These are phyloP conservation scores for Sitta europaea DNA, from an alignment of 2,113 vertebrate genomes.

Conservation along the genomic window DNA sequence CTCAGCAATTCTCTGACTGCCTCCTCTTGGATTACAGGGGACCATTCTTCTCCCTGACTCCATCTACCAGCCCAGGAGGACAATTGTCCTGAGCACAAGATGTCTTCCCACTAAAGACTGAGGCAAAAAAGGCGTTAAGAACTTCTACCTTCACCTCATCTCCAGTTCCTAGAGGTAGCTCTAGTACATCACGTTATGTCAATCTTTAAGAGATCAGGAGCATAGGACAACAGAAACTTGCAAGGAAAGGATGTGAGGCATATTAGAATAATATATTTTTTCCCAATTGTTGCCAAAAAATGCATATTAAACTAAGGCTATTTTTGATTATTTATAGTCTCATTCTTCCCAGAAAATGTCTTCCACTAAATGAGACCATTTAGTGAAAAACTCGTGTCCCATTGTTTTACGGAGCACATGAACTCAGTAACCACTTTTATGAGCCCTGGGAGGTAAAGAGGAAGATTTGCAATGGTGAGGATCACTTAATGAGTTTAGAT, in stretches of 20 bases:
- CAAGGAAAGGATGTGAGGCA: fast-evolving
- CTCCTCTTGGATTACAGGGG: background rate
- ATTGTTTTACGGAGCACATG: background rate
- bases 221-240: background rate
- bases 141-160: background rate
- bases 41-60: background rate
- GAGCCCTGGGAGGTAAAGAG: background rate
- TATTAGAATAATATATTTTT: background rate
- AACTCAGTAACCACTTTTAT: background rate
- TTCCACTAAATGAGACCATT: background rate
- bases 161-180: background rate
- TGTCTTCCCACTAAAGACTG: background rate
- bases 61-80: background rate
- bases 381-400: background rate
- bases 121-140: background rate
- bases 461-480: background rate
- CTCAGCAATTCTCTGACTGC: background rate
- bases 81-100: background rate
- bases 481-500: background rate
- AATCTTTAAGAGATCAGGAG: background rate
- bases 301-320: background rate
- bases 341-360: background rate
- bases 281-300: background rate
- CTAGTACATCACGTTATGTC: background rate
- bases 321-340: background rate